Evolutionary conservation across 2,797 vertebrate species (phyloP).

Genomic region (Calcarius lapponicus): DNA sequence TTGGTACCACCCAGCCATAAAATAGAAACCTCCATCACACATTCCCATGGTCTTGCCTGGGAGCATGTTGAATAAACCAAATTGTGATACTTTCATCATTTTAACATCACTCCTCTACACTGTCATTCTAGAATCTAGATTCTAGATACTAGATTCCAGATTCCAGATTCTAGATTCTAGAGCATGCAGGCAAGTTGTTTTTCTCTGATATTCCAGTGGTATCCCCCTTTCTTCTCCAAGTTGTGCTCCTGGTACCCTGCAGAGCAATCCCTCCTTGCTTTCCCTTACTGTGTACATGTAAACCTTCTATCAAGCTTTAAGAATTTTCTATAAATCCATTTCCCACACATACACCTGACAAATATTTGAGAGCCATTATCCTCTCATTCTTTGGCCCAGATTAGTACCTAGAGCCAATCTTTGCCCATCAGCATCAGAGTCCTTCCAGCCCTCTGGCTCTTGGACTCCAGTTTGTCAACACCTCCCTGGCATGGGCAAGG

Average conservation of each 20-base stretch:
- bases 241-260: too few relatives aligned
- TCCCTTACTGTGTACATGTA: background rate
- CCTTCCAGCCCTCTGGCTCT: conserved; percentile 38
- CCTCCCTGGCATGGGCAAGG: background rate
- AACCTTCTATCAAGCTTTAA: background rate
- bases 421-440: background rate
- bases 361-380: background rate
- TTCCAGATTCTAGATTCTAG: background rate
- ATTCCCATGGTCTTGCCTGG: background rate
- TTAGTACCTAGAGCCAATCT: background rate
- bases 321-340: background rate
- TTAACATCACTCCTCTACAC: background rate
- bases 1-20: background rate
- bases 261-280: background rate
- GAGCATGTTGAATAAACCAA: background rate
- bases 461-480: background rate
- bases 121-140: background rate
- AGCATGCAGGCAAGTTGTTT: background rate
- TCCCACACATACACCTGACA: background rate
- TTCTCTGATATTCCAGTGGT: background rate
- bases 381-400: background rate
- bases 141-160: too few relatives aligned
- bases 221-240: background rate
- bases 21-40: background rate
- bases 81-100: background rate